These are phyloP conservation scores for Xylota segnis DNA, from an alignment of 2,888 invertebrate genomes.

Conservation along the genomic window DNA sequence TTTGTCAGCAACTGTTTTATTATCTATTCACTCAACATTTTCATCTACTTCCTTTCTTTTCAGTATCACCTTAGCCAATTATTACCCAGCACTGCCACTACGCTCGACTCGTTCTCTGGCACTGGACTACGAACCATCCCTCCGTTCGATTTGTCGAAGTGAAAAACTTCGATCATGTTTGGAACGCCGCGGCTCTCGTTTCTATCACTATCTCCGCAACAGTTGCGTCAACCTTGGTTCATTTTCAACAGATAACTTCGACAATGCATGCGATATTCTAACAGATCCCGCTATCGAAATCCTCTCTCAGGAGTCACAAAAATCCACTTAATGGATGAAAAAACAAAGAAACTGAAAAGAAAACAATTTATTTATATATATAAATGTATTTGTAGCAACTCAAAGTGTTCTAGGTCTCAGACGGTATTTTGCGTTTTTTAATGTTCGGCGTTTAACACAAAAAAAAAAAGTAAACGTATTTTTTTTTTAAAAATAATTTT, in stretches of 20 bases:
- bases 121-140: conserved; percentile 89
- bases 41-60: conserved; percentile 76
- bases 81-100: conserved; percentile 85
- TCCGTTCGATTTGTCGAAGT: conserved; percentile 89
- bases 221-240: conserved; percentile 84
- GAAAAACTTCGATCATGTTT: conserved; percentile 86
- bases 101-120: conserved; percentile 86
- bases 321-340: conserved; percentile 28
- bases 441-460: conserved; percentile 40
- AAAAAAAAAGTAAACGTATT: conserved; percentile 28
- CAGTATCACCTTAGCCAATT: conserved; percentile 86
- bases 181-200: conserved; percentile 90
- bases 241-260: conserved; percentile 85
- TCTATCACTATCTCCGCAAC: conserved; percentile 91
- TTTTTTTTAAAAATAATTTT: conserved; percentile 40
- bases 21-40: conserved; percentile 34
- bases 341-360: conserved; percentile 23
- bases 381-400: conserved; percentile 52
- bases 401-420: conserved; percentile 70
- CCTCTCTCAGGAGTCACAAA: conserved; percentile 55
- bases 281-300: conserved; percentile 48
- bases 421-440: conserved; percentile 59
- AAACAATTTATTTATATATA: conserved; percentile 58
- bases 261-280: conserved; percentile 85
- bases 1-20: background rate